Evolutionary conservation across 2,888 invertebrate species (phyloP), one percentile per base, ranked within the genome.

Genomic region (Ethmia dodecea): DNA sequence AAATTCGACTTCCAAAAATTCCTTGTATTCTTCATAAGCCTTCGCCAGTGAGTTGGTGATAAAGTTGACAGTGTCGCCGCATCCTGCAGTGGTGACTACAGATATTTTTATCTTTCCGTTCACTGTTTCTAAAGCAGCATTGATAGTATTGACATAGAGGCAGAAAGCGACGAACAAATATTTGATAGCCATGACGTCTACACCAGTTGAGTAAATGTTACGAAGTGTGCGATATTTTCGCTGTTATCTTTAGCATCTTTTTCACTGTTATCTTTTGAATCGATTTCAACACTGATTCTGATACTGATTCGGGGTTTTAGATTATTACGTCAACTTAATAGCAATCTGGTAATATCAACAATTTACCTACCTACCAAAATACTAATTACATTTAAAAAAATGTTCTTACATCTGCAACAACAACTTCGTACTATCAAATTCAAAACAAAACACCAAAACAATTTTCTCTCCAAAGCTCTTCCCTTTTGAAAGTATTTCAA

Each of bases 401-500:
- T n/a, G n/a, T n/a, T n/a, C n/a, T n/a, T n/a, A n/a, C n/a, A n/a
- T n/a, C n/a, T n/a, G n/a, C n/a, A n/a, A n/a, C n/a, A n/a, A n/a
- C n/a, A n/a, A n/a, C n/a, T n/a, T n/a, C n/a, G 4, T 22, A n/a
- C n/a, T 22, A 22, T 22, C 22, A 22, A n/a, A 22, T n/a, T 22
- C 9, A 22, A 22, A 22, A 22, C 3, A 22, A 8, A 22, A 22
- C 9, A 8, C 9, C n/a, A n/a, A 22, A 22, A 22, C n/a, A 22
- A 22, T n/a, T 22, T 9, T 22, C 9, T 22, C 22, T 8, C n/a
- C 22, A 4, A 22, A 22, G n/a, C 22, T 22, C 22, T 57, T 58
- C 65, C 67, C 66, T 58, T 67, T 55, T 60, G 49, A 66, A 76
- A 74, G 68, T 71, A 70, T 75, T 76, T 69, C 60, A 67, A 65